Base-by-base conservation (phyloP, 64 coral and sea anemone genomes). In the Platygyra sinensis region DNA sequence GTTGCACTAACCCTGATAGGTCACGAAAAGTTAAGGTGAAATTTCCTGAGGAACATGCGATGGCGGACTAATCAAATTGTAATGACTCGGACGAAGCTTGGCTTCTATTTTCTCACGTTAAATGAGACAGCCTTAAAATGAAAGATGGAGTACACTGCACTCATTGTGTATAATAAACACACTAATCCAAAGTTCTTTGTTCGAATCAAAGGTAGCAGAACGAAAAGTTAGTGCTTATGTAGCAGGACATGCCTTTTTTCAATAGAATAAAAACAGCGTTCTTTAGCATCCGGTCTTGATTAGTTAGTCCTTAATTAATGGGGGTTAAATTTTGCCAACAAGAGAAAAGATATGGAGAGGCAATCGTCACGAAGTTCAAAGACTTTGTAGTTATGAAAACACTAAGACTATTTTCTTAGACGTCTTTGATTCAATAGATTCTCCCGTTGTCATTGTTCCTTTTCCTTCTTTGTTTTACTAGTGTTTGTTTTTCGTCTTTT, bases 361-460 rank as follows among this genome's bases (percentile, higher is more conserved):
- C 54, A 57, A 57, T 57, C 54, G 10, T 12, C 15, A 0, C 12
- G 0, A 57, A 57, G 15, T 57, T 57, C 0, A 12, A 57, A 7
- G 54, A 69, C 8, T 69, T 69, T n/a, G 25, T 69, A 25, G 25
- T 69, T 69, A 10, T n/a, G 20, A 5, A 24, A 69, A n/a, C 25
- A 67, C 18, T 67, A 10, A 0, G 0, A n/a, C n/a, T 69, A n/a
- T 69, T 57, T 69, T 69, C 0, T 25, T 69, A 11, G n/a, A 69
- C 22, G 25, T 10, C 65, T 69, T 79, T 79, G 24, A 55, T 79
- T n/a, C 76, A 59, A 79, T 79, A 54, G 55, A 55, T 79, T 79
- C 65, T 79, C 59, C 36, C 24, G 49, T 52, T 25, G 76, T 19
- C 25, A 25, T 79, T 79, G 22, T 22, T 69, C 25, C 65, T 69